Percentiles rank a stretch among this genome's conserved stretches.
phyloP scores from a whole-genome alignment of 2,888 invertebrate species.

The Loripinus fragilis region DNA sequence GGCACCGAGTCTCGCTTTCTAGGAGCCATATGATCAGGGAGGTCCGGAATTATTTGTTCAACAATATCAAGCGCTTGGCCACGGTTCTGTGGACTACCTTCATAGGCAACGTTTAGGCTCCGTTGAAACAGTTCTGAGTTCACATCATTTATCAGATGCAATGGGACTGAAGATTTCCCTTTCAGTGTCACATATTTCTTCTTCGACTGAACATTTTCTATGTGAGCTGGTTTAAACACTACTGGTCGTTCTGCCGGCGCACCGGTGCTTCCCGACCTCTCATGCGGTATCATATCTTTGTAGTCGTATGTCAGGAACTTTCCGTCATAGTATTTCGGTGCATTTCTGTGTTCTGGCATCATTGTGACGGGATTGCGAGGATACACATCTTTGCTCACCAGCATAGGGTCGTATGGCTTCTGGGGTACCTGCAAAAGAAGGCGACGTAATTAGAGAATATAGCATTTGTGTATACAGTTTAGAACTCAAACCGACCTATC shows the following conservation, averaged over 20 bases:
- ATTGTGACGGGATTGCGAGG: conserved; percentile 75
- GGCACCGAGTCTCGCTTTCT: not conserved
- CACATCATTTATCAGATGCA: conserved; percentile 74
- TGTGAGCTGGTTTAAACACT: conserved; percentile 76
- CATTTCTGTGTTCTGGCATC: conserved; percentile 66
- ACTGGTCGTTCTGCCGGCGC: conserved; percentile 61
- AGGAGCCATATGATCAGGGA: conserved; percentile 1
- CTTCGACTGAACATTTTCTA: conserved; percentile 75
- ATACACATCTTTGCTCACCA: conserved; percentile 73
- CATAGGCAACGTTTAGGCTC: conserved; percentile 42
- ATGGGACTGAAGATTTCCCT: conserved; percentile 66
- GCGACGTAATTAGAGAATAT: too few species aligned
- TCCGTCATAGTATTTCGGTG: conserved; percentile 70
- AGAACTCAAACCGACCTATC: too few species aligned
- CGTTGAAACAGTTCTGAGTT: conserved; percentile 70
- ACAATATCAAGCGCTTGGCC: not conserved
- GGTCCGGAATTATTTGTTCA: not conserved
- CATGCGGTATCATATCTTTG: conserved; percentile 38
- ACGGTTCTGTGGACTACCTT: not conserved
- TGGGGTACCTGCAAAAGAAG: conserved; percentile 34
- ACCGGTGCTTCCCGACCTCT: conserved; percentile 19
- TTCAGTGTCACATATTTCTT: conserved; percentile 70
- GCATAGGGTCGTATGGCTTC: conserved; percentile 66
- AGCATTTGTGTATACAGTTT: too few species aligned
- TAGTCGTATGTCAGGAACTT: conserved; percentile 58